phyloP scores from a whole-genome alignment of 1,140 invertebrate genomes.

The Cotesia glomerata region DNA sequence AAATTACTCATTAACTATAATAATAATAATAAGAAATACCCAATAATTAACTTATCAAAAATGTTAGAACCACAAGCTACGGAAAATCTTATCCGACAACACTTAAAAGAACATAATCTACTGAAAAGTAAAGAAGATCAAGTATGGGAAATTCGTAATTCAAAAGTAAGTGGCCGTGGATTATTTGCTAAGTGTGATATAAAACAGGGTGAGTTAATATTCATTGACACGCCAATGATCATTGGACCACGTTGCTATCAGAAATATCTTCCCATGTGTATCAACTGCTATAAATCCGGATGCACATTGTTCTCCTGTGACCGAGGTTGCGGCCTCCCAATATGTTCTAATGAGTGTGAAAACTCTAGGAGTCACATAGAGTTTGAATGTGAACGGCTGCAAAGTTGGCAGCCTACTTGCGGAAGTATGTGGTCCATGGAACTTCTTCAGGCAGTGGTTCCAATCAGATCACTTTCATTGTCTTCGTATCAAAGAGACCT shows the following conservation, averaged over 20 bases:
- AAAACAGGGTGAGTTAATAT: constrained; percentile 70
- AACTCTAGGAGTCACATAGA: constrained; percentile 60
- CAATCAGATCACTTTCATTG: constrained; percentile 68
- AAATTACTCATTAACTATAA: neutral
- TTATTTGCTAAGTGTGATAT: constrained; percentile 72
- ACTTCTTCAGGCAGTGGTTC: constrained; percentile 63
- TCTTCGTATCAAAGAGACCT: constrained; percentile 63
- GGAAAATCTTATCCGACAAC: constrained; percentile 35
- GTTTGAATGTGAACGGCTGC: constrained; percentile 67
- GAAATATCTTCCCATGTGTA: constrained; percentile 62
- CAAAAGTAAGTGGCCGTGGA: constrained; percentile 69
- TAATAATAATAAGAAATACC: neutral
- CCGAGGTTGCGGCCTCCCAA: constrained; percentile 65
- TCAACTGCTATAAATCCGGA: constrained; percentile 64
- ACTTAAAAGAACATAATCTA: constrained; percentile 40
- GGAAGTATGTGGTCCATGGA: constrained; percentile 61
- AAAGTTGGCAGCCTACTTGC: constrained; percentile 61
- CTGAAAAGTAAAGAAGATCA: neutral
- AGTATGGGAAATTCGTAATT: constrained; percentile 60
- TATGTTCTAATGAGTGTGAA: constrained; percentile 69
- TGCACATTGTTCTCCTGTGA: constrained; percentile 62
- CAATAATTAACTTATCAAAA: neutral
- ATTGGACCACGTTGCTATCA: constrained; percentile 66
- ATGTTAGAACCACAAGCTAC: constrained; percentile 39
- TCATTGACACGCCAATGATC: constrained; percentile 71